These are phyloP conservation scores for Epirrhoe tristata DNA, from an alignment of 2,888 invertebrate genomes.

Conservation along the genomic window DNA sequence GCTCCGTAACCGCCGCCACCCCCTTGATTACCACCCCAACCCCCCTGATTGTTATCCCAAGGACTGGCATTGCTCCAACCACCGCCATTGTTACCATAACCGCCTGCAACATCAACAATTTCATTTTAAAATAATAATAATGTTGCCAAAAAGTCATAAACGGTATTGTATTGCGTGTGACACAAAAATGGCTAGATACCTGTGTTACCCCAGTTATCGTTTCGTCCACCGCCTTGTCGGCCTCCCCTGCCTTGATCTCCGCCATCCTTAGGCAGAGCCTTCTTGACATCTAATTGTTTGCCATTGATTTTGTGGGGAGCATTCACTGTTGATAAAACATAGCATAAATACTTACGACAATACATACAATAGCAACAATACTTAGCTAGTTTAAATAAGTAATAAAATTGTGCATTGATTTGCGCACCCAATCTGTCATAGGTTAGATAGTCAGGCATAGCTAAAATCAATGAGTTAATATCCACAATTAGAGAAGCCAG, in stretches of 20 bases:
- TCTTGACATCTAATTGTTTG: slow-evolving; percentile 96
- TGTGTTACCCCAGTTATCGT: slow-evolving; percentile 71
- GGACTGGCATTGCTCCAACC: slow-evolving; percentile 83
- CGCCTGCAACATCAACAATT: slow-evolving; percentile 62
- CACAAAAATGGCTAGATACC: slow-evolving; percentile 37
- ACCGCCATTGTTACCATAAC: slow-evolving; percentile 85
- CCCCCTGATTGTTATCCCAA: slow-evolving; percentile 85
- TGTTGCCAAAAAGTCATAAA: slow-evolving; percentile 18
- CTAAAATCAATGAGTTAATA: slow-evolving; percentile 76
- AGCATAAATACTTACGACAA: background rate
- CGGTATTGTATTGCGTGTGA: background rate
- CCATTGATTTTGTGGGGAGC: slow-evolving; percentile 94
- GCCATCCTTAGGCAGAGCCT: slow-evolving; percentile 94
- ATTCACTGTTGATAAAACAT: slow-evolving; percentile 86
- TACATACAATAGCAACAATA: slow-evolving; percentile 24
- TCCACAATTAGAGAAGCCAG: slow-evolving; percentile 84
- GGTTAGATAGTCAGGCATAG: slow-evolving; percentile 73
- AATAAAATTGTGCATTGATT: slow-evolving; percentile 67
- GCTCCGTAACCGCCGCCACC: slow-evolving; percentile 74
- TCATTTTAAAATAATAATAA: slow-evolving; percentile 32
- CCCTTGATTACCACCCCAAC: slow-evolving; percentile 71
- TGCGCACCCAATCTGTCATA: slow-evolving; percentile 77
- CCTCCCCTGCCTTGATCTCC: slow-evolving; percentile 85
- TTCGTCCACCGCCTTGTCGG: slow-evolving; percentile 75
- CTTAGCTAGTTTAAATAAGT: background rate